Percentiles rank a stretch among this genome's conserved stretches.
phyloP scores from a whole-genome alignment of 2,888 invertebrate species.

The Hesperia comma region DNA sequence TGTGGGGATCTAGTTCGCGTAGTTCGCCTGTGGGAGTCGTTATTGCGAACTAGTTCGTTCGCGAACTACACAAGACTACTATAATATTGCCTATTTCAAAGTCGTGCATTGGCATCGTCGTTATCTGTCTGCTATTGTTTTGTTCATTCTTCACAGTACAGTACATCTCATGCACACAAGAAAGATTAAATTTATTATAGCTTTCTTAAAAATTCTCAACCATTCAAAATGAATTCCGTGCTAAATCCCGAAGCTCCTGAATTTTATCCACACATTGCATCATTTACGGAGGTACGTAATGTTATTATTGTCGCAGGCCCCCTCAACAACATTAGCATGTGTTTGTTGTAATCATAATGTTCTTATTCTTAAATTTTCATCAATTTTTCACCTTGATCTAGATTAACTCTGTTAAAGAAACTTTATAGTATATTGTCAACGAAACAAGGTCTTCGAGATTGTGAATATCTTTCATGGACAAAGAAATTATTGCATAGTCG shows the following conservation, averaged over 20 bases:
- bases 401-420: constrained; percentile 28
- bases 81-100: no score
- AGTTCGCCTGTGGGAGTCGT: no score
- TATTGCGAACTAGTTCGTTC: no score
- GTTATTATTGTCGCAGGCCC: neutral
- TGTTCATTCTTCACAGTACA: constrained; percentile 48
- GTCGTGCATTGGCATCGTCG: neutral
- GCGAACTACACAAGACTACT: no score
- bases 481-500: constrained; percentile 41
- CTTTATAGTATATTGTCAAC: constrained; percentile 11
- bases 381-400: constrained; percentile 37
- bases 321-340: constrained; percentile 57
- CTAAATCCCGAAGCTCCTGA: constrained; percentile 76
- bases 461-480: constrained; percentile 41
- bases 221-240: constrained; percentile 61
- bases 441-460: constrained; percentile 36
- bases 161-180: constrained; percentile 47
- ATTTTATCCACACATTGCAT: constrained; percentile 64
- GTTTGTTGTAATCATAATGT: constrained; percentile 45
- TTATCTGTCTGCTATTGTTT: constrained; percentile 10
- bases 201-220: constrained; percentile 39
- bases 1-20: no score
- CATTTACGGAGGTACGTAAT: constrained; percentile 62
- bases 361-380: constrained; percentile 24
- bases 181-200: constrained; percentile 46